phyloP scores from a whole-genome alignment of 2,797 vertebrate species.

The Tamandua tetradactyla region DNA sequence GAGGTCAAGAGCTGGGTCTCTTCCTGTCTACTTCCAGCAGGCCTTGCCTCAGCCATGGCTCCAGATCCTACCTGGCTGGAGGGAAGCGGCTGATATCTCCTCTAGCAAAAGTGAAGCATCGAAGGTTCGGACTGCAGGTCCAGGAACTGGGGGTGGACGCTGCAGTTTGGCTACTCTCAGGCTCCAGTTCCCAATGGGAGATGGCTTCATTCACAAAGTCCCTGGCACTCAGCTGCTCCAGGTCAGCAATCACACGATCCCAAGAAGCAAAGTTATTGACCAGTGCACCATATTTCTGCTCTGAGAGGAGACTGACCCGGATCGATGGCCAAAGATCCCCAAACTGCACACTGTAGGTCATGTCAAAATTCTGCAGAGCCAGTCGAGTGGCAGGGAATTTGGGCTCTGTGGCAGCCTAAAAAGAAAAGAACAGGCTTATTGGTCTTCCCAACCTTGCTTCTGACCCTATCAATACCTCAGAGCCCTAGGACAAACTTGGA shows the following conservation, averaged over 20 bases:
- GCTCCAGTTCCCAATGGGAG: neutral
- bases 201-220: conserved; percentile 88
- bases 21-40: neutral
- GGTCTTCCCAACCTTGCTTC: neutral
- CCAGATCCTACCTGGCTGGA: conserved; percentile 88
- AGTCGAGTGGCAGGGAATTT: conserved; percentile 84
- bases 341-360: conserved; percentile 88
- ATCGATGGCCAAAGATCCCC: conserved; percentile 91
- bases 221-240: conserved; percentile 86
- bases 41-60: neutral
- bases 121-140: conserved; percentile 87
- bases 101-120: conserved; percentile 93
- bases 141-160: neutral
- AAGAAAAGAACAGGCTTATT: neutral
- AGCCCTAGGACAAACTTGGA: neutral
- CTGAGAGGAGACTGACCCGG: conserved; percentile 89
- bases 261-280: conserved; percentile 90
- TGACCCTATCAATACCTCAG: neutral
- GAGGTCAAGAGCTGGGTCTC: neutral
- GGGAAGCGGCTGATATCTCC: conserved; percentile 91
- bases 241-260: conserved; percentile 65
- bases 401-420: conserved; percentile 88
- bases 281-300: conserved; percentile 94
- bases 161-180: neutral
- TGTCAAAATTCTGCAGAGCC: conserved; percentile 93